Conservation (phyloP, 2,888 invertebrate genomes). For the Acanthococcus lagerstroemiae region DNA sequence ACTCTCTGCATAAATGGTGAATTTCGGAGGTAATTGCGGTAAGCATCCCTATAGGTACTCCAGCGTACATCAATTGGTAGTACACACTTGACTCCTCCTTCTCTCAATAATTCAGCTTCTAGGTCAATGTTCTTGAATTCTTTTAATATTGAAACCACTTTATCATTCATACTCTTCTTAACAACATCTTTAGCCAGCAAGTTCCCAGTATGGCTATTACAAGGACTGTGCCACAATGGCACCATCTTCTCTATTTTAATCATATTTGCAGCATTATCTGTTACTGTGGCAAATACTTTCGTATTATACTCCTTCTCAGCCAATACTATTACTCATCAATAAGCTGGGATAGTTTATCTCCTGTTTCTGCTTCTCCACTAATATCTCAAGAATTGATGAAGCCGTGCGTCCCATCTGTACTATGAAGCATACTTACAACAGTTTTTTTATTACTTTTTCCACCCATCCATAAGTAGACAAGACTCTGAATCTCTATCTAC, state of each 20-base stretch:
- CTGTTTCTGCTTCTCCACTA: too few species aligned
- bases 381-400: too few species aligned
- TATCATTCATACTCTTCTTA: slow-evolving; percentile 30
- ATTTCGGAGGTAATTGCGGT: neutral
- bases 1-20: neutral
- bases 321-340: too few species aligned
- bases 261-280: too few species aligned
- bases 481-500: too few species aligned
- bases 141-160: slow-evolving; percentile 24
- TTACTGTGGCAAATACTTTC: too few species aligned
- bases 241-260: neutral
- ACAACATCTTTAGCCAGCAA: slow-evolving; percentile 36
- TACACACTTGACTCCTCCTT: neutral
- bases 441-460: too few species aligned
- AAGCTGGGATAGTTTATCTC: too few species aligned
- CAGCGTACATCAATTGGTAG: slow-evolving; percentile 2
- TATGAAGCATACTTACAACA: too few species aligned
- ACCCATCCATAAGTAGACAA: too few species aligned
- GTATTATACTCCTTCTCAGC: too few species aligned
- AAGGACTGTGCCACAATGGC: slow-evolving; percentile 36
- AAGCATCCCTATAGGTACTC: slow-evolving; percentile 14
- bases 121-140: slow-evolving; percentile 11
- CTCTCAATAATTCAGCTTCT: neutral
- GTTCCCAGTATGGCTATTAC: slow-evolving; percentile 36
- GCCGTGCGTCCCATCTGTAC: too few species aligned